A percentile compares a stretch with the other conserved stretches of the same genome.
These are phyloP conservation scores for Corella eumyota DNA, from an alignment of 23 tunicate species.

Conservation along the genomic window DNA sequence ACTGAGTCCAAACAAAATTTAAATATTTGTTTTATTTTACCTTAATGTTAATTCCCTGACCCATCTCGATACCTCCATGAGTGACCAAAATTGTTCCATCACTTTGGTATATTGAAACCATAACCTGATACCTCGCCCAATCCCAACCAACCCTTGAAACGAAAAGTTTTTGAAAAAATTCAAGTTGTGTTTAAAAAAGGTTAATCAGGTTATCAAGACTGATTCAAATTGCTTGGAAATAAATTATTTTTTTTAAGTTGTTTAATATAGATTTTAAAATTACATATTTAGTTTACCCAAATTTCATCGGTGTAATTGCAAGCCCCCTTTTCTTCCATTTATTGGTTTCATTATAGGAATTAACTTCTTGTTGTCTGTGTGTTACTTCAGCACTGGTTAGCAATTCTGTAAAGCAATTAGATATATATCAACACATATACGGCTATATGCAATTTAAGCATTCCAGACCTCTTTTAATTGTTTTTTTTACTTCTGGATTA, in stretches of 20 bases:
- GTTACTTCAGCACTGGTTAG: conserved; percentile 7
- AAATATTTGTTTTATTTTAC: conserved; percentile 1
- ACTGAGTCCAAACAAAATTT: background rate
- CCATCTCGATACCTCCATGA: conserved; percentile 75
- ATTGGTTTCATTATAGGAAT: conserved; percentile 43
- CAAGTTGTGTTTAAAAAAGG: background rate
- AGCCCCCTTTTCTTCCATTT: conserved; percentile 79
- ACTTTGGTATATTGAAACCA: conserved; percentile 33
- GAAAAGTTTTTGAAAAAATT: too few species aligned
- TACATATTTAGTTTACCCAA: conserved; percentile 16
- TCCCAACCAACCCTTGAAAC: conserved; percentile 10
- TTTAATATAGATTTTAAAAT: too few species aligned
- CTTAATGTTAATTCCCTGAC: conserved; percentile 91
- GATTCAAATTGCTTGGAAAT: background rate
- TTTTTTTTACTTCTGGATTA: too few species aligned
- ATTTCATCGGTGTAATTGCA: conserved; percentile 61
- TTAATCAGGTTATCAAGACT: background rate
- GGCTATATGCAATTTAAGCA: too few species aligned
- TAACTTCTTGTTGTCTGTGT: conserved; percentile 31
- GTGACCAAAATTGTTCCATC: conserved; percentile 81
- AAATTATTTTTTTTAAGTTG: background rate
- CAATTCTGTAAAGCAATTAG: conserved; percentile 16
- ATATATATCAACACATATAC: background rate
- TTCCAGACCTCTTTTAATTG: too few species aligned
- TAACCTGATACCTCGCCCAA: conserved; percentile 19